Evolutionary conservation across 1,140 invertebrate genomes (phyloP), one percentile per base, ranked within the genome.

Genomic region (Magallana angulata): DNA sequence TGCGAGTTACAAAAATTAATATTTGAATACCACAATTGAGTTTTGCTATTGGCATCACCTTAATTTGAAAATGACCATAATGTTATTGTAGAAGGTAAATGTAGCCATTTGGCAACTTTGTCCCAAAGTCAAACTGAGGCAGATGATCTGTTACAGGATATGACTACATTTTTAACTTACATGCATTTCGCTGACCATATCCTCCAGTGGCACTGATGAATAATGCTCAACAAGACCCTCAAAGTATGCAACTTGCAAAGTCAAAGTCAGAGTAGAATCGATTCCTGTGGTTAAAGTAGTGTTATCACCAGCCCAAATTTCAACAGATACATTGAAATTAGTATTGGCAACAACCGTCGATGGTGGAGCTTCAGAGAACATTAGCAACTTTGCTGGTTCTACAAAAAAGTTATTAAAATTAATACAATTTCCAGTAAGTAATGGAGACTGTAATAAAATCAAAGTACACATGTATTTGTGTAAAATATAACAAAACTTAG

Each of bases 261-360:
- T 83, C 59, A 88, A 36, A 68, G 56, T 36, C 11, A 86, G 57
- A 5, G 87, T 86, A 56, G 87, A 68, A 86, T 88, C 87, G 16
- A 85, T 58, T 30, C 87, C 87, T 1, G 87, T 24, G 1, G 87
- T 86, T 18, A 88, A 62, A 8, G 18, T 60, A 18, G 18, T 68
- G n/a, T 82, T 85, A 86, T 60, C 57, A 12, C 16, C 14, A 59
- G 85, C 87, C 30, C 30, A 56, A 7, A 88, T 88, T 18, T 85
- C 80, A 7, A 84, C 85, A 84, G 11, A 56, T 59, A 88, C 62
- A 48, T 85, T 36, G 56, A 88, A 88, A 76, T 58, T 60, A 60
- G 62, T 84, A 64, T 84, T 84, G 18, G 87, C 87, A 5, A 82
- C 12, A 16, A 57, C 24, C 7, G 30, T n/a, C 36, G 24, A 5